Base-by-base conservation (phyloP, 2,797 vertebrate species). In the Chanos chanos region DNA sequence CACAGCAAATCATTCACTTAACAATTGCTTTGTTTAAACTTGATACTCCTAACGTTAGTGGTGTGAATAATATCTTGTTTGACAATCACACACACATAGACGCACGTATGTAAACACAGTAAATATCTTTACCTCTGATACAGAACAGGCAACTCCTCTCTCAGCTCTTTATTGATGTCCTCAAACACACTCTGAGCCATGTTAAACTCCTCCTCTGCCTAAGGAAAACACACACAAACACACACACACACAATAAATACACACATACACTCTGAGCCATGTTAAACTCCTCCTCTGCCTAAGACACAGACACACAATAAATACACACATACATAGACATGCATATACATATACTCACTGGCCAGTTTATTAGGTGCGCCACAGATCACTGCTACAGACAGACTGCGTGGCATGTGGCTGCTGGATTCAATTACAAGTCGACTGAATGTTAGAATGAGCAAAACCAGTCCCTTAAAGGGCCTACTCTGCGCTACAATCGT, bases 161-260 rank as follows among this genome's bases (percentile, higher is more conserved):
- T 90, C 74, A 98, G 87, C 77, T 98, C 96, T 1, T 82, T 93
- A 50, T 98, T 99, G 44, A 99, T 93, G 68, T 98, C 96, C 79
- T 98, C 94, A 90, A 99, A 99, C 9, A 99, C 95, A 74, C 76
- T 94, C 80, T 97, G 95, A 61, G 93, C 88, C 85, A 93, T 94
- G 66, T 91, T 94, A 84, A 97, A 98, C 80, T 99, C 96, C 65
- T 98, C 96, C 76, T 98, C 94, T 56, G 95, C 96, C 96, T 99
- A 86, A 54, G 85, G 30, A 37, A 13, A 47, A 60, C 19, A 27
- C 34, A 4, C 25, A 64, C 2, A 7, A 27, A 13, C 9, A 1
- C 13, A 36, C 15, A 28, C 15, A 4, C 25, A 12, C 2, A 41
- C 15, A 19, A n/a, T n/a, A n/a, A 7, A 19, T 4, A 7, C 79